These are phyloP conservation scores for Notarius quadriscutis DNA, from an alignment of 2,113 vertebrate species.

Conservation along the genomic window DNA sequence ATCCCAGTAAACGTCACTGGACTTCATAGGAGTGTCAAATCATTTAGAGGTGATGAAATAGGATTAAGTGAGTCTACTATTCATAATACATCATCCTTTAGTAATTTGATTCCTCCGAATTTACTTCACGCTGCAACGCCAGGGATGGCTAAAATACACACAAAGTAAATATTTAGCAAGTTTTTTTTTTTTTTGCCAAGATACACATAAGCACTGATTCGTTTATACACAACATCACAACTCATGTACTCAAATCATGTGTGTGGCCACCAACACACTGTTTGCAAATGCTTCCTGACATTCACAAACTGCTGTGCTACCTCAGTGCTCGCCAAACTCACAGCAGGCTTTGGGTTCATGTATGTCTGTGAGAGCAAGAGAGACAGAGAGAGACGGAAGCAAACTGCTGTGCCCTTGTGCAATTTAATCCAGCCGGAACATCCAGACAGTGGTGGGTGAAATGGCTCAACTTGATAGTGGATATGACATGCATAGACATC, in stretches of 20 bases:
- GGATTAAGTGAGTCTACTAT: too few species aligned
- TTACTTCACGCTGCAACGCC: not conserved
- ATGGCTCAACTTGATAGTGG: not conserved
- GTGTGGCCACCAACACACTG: constrained; percentile 13
- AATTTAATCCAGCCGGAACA: constrained; percentile 41
- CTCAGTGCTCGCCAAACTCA: not conserved
- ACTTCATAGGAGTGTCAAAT: not conserved
- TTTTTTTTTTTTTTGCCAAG: not conserved
- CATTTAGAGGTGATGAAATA: not conserved
- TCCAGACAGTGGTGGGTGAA: not conserved
- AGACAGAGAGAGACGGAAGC: not conserved
- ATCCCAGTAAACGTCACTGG: not conserved
- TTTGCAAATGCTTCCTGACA: constrained; percentile 22
- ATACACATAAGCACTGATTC: not conserved
- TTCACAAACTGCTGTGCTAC: constrained; percentile 22
- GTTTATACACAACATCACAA: not conserved
- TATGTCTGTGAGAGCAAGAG: constrained; percentile 5
- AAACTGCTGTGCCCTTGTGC: constrained; percentile 8
- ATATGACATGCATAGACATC: not conserved
- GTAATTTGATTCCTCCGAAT: not conserved
- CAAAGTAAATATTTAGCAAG: not conserved
- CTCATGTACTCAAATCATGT: not conserved
- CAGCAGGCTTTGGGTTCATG: constrained; percentile 29
- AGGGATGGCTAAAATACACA: not conserved
- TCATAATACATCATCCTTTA: not conserved